Conservation (phyloP, 2,797 vertebrate genomes). For the Remorina albescens region DNA sequence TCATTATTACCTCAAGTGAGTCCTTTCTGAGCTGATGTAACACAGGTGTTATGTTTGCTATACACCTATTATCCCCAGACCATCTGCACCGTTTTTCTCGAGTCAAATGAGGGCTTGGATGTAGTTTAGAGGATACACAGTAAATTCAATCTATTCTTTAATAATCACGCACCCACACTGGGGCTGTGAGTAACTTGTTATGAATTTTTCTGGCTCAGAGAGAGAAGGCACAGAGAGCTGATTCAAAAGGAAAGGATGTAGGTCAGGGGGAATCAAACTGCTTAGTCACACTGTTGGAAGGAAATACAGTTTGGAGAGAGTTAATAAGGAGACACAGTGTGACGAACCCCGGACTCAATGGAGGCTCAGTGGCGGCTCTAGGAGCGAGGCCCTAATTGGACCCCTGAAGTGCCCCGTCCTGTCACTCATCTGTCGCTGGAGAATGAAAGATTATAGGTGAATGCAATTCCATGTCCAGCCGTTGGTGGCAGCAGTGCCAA, state of each 20-base stretch:
- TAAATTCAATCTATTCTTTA: background rate
- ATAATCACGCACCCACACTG: background rate
- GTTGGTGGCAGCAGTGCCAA: no score
- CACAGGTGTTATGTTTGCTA: slow-evolving; percentile 18
- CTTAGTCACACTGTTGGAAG: slow-evolving; percentile 41
- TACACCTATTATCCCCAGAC: background rate
- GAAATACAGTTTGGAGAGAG: background rate
- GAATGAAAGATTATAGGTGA: no score
- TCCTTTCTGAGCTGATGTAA: slow-evolving; percentile 52
- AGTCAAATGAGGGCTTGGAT: background rate
- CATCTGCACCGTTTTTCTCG: slow-evolving; percentile 10
- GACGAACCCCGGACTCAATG: background rate
- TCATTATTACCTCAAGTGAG: slow-evolving; percentile 23
- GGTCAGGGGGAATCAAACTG: slow-evolving; percentile 32
- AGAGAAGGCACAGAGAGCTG: background rate
- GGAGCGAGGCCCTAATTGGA: no score
- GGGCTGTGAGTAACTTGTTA: background rate
- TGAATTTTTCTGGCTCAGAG: slow-evolving; percentile 57
- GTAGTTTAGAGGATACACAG: background rate
- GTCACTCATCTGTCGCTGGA: no score
- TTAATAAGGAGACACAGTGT: background rate
- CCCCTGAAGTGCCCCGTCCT: no score
- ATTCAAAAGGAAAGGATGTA: slow-evolving; percentile 36
- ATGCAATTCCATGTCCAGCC: no score
- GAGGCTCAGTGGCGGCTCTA: background rate